Percentiles rank a stretch among this genome's conserved stretches.
Evolutionary conservation across 1,140 invertebrate genomes (phyloP).

Genomic region (Drosophila kohkoa): DNA sequence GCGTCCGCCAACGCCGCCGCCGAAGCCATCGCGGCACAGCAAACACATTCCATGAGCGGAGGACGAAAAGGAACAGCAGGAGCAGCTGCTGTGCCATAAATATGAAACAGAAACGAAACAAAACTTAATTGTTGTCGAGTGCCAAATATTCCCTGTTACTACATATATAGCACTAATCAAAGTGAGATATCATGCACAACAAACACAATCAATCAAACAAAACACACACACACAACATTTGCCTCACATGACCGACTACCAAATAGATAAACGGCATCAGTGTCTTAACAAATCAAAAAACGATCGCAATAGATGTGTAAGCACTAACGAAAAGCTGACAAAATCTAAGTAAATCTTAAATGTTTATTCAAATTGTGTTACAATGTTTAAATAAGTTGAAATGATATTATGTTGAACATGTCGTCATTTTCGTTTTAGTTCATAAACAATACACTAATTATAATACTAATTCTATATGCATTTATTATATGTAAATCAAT

Average conservation of each 20-base stretch:
- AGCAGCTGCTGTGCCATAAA: conserved; percentile 58
- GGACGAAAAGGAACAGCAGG: neutral
- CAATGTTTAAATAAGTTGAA: conserved; percentile 66
- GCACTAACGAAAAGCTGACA: neutral
- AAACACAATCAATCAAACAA: conserved; percentile 13
- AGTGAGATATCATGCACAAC: conserved; percentile 7
- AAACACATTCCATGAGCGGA: conserved; percentile 82
- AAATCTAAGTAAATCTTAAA: conserved; percentile 10
- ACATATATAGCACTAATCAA: conserved; percentile 32
- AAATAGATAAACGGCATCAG: conserved; percentile 62
- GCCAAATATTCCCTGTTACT: conserved; percentile 53
- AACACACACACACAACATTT: conserved; percentile 41
- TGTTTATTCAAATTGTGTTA: conserved; percentile 50
- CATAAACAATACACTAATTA: conserved; percentile 1
- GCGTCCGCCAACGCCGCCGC: conserved; percentile 86
- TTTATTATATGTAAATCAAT: conserved; percentile 16
- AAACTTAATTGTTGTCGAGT: conserved; percentile 59
- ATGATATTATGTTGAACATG: conserved; percentile 82
- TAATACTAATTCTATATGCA: conserved; percentile 5
- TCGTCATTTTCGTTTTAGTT: conserved; percentile 66
- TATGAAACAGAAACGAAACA: conserved; percentile 29
- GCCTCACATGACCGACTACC: conserved; percentile 69
- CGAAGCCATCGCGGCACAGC: conserved; percentile 86
- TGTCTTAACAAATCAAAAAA: conserved; percentile 61
- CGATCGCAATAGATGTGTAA: conserved; percentile 52